Conservation (phyloP, 2,888 invertebrate species). For the Caprella mutica region DNA sequence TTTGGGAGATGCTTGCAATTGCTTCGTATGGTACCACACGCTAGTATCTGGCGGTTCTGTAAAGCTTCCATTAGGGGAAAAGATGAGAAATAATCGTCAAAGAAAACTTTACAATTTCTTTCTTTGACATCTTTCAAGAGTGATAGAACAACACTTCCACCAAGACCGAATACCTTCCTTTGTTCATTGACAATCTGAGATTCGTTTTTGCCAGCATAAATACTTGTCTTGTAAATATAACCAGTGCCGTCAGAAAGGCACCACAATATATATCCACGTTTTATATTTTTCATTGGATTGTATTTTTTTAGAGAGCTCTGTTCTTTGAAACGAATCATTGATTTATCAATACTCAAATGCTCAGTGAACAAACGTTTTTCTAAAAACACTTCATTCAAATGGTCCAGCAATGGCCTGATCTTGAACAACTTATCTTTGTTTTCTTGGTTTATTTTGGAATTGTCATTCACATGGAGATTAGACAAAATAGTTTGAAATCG, state of each 20-base stretch:
- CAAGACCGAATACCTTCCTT: background rate
- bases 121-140: too few species aligned
- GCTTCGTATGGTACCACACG: constrained; percentile 35
- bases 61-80: constrained; percentile 34
- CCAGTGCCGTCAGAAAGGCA: constrained; percentile 1
- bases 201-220: constrained; percentile 38
- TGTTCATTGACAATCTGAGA: background rate
- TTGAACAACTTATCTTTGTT: constrained; percentile 2
- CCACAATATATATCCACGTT: constrained; percentile 6
- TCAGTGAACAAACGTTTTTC: background rate
- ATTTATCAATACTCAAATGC: background rate
- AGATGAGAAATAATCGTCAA: constrained; percentile 37
- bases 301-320: constrained; percentile 28
- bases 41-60: constrained; percentile 29
- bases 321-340: constrained; percentile 3
- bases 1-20: too few species aligned
- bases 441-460: background rate
- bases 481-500: background rate
- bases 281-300: constrained; percentile 33
- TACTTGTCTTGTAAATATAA: constrained; percentile 35
- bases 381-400: background rate
- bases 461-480: constrained; percentile 4
- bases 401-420: background rate
- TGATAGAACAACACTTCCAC: background rate
- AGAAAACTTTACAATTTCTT: too few species aligned